Percentiles rank a stretch among this genome's conserved stretches.
phyloP scores from a whole-genome alignment of 2,797 vertebrate species.

The Alfaro cultratus region DNA sequence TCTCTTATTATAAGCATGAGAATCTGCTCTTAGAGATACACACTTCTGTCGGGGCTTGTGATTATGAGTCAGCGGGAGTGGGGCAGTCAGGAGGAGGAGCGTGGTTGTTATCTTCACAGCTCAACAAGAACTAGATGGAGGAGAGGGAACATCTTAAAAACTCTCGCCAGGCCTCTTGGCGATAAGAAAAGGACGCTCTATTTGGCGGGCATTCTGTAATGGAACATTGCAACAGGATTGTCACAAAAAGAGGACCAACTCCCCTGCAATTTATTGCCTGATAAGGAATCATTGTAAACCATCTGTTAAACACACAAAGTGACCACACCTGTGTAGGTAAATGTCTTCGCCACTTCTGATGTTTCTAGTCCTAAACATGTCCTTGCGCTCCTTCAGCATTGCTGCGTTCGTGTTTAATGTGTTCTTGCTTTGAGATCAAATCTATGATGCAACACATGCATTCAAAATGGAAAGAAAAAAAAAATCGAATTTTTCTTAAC shows the following conservation, averaged over 20 bases:
- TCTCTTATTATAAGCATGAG: conserved; percentile 61
- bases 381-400: neutral
- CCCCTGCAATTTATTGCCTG: conserved; percentile 53
- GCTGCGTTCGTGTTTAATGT: neutral
- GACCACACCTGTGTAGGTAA: conserved; percentile 44
- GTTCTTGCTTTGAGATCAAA: conserved; percentile 16
- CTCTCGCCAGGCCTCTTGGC: conserved; percentile 43
- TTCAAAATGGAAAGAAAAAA: conserved; percentile 4
- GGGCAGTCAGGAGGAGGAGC: conserved; percentile 16
- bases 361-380: conserved; percentile 3
- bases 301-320: conserved; percentile 54
- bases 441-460: neutral
- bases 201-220: conserved; percentile 56
- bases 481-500: neutral
- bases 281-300: conserved; percentile 64
- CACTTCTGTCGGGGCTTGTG: conserved; percentile 61
- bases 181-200: conserved; percentile 67
- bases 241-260: conserved; percentile 61
- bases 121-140: conserved; percentile 67
- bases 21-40: conserved; percentile 71
- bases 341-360: conserved; percentile 12
- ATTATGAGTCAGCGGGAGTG: conserved; percentile 64
- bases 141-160: conserved; percentile 63
- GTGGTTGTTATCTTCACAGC: conserved; percentile 64
- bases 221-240: conserved; percentile 58